Conservation (phyloP, 2,113 vertebrate genomes). For the Nothoprocta pentlandii region DNA sequence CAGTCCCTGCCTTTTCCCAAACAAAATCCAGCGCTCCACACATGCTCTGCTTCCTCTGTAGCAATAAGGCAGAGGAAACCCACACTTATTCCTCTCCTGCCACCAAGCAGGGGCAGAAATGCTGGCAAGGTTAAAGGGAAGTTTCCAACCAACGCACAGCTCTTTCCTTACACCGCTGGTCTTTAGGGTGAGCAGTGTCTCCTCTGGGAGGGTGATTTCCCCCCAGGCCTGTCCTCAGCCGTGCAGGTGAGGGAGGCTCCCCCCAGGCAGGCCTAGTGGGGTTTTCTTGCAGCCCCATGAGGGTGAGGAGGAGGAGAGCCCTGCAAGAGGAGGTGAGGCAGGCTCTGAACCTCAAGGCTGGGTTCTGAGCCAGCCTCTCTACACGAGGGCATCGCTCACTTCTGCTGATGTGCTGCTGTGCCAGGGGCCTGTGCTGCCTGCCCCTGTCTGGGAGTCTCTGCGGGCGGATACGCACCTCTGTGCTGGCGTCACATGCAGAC, state of each 20-base stretch:
- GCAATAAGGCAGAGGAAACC: not conserved
- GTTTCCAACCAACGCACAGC: not conserved
- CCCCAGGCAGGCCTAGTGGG: not conserved
- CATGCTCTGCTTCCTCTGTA: not conserved
- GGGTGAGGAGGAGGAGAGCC: not conserved
- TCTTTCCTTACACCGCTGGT: not conserved
- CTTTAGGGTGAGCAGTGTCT: not conserved
- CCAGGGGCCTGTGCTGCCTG: not conserved
- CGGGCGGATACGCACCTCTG: fast-evolving
- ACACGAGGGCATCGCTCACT: not conserved
- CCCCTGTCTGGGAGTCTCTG: not conserved
- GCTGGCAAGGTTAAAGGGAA: not conserved
- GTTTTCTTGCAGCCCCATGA: not conserved
- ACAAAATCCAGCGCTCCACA: no score
- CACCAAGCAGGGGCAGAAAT: not conserved
- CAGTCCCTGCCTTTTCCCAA: not conserved
- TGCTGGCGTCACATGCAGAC: not conserved
- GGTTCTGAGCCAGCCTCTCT: not conserved
- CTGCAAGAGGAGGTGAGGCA: not conserved
- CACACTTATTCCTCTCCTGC: not conserved
- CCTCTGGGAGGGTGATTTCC: not conserved
- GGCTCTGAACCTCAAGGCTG: not conserved
- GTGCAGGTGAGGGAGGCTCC: not conserved
- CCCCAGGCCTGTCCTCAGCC: not conserved
- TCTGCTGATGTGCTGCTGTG: not conserved